Conservation (phyloP, 2,113 vertebrate species). For the Opisthocomus hoazin region DNA sequence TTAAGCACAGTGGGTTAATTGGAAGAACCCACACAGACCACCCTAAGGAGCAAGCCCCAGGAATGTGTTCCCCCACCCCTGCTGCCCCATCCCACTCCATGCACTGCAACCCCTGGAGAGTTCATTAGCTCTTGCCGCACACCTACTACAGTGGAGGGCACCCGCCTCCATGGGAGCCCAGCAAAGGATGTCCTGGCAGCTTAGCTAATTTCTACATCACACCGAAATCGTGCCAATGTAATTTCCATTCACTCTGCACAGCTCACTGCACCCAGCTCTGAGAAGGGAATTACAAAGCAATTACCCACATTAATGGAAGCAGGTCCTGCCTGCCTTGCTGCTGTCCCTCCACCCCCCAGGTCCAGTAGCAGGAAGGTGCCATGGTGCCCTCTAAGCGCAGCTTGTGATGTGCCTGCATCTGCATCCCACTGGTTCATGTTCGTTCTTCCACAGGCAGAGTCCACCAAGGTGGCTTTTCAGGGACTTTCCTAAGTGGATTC, state of each 20-base stretch:
- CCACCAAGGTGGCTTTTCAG: not conserved
- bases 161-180: not conserved
- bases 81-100: not conserved
- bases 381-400: not conserved
- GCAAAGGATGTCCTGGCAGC: not conserved
- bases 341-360: not conserved
- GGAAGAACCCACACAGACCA: not conserved
- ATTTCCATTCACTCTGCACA: not conserved
- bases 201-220: not conserved
- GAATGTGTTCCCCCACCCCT: not conserved
- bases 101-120: not conserved
- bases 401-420: not conserved
- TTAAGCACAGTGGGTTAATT: not conserved
- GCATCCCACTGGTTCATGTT: not conserved
- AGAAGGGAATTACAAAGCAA: conserved; percentile 33
- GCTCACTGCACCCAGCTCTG: not conserved
- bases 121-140: not conserved
- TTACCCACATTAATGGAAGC: not conserved
- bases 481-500: not conserved
- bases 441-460: not conserved
- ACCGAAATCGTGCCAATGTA: not conserved
- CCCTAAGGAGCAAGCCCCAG: not conserved
- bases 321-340: not conserved
- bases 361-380: not conserved
- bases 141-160: not conserved